Conservation (phyloP, 2,888 invertebrate species). For the Drosophila kuntzei region DNA sequence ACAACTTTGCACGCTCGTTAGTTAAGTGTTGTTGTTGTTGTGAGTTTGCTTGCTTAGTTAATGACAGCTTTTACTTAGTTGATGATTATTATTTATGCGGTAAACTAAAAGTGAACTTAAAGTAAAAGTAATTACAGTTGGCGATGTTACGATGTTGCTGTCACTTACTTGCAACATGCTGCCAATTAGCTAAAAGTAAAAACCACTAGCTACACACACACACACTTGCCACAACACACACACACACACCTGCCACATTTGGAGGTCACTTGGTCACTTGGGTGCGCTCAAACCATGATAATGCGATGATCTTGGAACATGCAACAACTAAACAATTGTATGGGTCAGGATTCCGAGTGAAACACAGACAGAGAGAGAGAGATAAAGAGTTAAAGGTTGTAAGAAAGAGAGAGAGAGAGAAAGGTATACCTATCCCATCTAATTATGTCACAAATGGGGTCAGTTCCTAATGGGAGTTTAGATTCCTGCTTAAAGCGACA, state of each 20-base stretch:
- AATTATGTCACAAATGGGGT: slow-evolving; percentile 22
- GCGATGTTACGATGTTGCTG: slow-evolving; percentile 16
- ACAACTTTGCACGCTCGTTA: slow-evolving; percentile 44
- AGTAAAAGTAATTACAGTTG: slow-evolving; percentile 45
- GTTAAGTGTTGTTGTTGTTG: slow-evolving; percentile 22
- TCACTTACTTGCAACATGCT: slow-evolving; percentile 31
- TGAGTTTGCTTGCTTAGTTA: slow-evolving; percentile 31
- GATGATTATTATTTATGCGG: slow-evolving; percentile 37
- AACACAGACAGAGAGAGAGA: background rate
- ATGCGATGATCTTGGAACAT: slow-evolving; percentile 40
- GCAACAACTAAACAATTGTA: slow-evolving; percentile 37
- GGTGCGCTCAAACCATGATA: slow-evolving; percentile 21
- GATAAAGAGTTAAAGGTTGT: too few species aligned
- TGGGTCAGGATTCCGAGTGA: slow-evolving; percentile 11
- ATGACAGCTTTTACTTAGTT: slow-evolving; percentile 53
- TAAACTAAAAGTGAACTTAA: slow-evolving; percentile 10
- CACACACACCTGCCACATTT: background rate
- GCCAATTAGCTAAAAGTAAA: slow-evolving; percentile 55
- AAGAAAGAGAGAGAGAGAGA: background rate
- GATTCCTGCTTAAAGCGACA: slow-evolving; percentile 7
- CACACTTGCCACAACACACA: background rate
- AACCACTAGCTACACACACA: slow-evolving; percentile 17
- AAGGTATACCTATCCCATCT: background rate
- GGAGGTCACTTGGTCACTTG: slow-evolving; percentile 37
- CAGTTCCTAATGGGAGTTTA: slow-evolving; percentile 5